phyloP scores from a whole-genome alignment of 2,797 vertebrate genomes.

The Menidia menidia region DNA sequence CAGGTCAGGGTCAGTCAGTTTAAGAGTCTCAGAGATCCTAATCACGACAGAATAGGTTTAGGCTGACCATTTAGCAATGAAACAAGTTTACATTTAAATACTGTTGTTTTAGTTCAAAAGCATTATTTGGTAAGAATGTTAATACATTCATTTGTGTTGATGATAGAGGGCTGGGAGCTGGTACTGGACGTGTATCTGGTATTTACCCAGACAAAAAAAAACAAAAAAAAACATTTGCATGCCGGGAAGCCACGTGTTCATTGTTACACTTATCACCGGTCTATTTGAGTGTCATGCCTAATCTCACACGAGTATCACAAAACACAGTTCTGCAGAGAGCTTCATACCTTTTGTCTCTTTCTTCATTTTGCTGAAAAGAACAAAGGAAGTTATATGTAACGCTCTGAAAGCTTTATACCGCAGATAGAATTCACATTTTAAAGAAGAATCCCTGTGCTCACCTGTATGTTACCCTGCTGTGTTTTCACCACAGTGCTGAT shows the following conservation, averaged over 20 bases:
- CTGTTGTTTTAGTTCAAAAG: not conserved
- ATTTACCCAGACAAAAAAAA: no score
- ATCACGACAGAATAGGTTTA: conserved; percentile 4
- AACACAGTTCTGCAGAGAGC: not conserved
- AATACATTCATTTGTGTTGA: no score
- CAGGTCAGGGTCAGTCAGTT: conserved; percentile 65
- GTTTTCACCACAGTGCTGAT: conserved; percentile 10
- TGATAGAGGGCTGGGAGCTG: no score
- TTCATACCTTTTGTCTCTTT: conserved; percentile 67
- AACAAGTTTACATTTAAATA: not conserved
- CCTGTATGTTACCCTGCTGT: conserved; percentile 25
- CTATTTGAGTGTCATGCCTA: not conserved
- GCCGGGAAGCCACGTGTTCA: not conserved
- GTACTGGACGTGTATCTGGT: not conserved
- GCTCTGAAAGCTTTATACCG: not conserved
- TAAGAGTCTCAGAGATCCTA: conserved; percentile 66
- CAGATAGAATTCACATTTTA: not conserved
- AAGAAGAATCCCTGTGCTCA: conserved; percentile 12
- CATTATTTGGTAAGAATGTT: not conserved
- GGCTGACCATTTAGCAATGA: not conserved
- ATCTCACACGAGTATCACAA: not conserved
- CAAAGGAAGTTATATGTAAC: not conserved
- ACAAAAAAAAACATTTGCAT: conserved; percentile 1
- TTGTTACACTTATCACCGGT: no score
- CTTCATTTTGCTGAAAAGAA: conserved; percentile 53